Base-by-base conservation (phyloP, 2,113 vertebrate species). In the Larimichthys crocea region DNA sequence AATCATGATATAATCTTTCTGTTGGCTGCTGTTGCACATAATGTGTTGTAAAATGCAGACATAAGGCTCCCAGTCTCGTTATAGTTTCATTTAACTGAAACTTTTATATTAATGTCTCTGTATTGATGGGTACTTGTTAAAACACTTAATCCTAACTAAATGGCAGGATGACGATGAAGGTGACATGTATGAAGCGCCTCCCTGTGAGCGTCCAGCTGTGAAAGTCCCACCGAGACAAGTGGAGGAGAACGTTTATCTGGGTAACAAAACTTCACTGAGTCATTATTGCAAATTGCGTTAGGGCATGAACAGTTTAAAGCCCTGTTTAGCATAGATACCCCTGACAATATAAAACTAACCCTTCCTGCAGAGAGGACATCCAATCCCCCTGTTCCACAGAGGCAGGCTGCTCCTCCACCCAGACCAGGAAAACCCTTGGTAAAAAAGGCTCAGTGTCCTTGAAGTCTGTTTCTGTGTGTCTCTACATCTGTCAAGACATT, bases 151-250 rank as follows among this genome's bases (percentile, higher is more conserved):
- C 12, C 3, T 56, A 5, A n/a, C 72, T 17, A 76, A 31, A 16
- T 70, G 55, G 10, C 86, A 95, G 95, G 93, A 94, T 40, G 94
- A 94, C 3, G 93, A 94, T 16, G 90, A 94, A 0, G 70, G 83
- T 1, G 92, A 94, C 82, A 95, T 89, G 73, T 96, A 96, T 89
- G 95, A 96, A 80, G 91, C 67, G 0, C 95, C 95, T 46, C 95
- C 95, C 0, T 95, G 93, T 88, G 94, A 94, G 31, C 93, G 88
- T n/a, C 80, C 82, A 0, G 49, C 83, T 14, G 35, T 80, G 7
- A 94, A 92, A 72, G 88, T 93, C 61, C 90, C 86, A 10, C 90
- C 57, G 42, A 91, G 75, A 60, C 79, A 76, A 67, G 78, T 82
- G 55, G 87, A 94, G 61, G 94, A 94, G 52, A 89, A 95, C 0